Percentiles rank a stretch among this genome's conserved stretches.
Evolutionary conservation across 2,113 vertebrate species (phyloP).

Genomic region (Antigone vipio): DNA sequence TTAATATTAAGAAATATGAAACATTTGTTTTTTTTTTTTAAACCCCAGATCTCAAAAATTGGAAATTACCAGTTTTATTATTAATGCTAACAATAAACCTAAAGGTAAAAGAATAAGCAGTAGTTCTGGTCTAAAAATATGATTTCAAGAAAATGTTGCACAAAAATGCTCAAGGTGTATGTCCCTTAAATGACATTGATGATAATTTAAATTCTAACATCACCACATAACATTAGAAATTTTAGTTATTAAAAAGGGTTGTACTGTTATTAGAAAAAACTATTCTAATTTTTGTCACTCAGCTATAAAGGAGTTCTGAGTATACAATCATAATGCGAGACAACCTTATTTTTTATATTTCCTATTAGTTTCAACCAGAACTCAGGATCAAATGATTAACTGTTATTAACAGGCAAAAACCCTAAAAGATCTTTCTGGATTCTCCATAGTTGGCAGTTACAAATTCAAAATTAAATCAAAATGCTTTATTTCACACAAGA

Average conservation of each 20-base stretch:
- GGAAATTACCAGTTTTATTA: neutral
- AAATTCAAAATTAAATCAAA: neutral
- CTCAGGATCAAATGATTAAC: neutral
- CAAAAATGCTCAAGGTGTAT: neutral
- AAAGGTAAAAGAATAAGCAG: neutral
- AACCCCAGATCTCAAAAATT: neutral
- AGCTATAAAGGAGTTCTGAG: neutral
- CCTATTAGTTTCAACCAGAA: neutral
- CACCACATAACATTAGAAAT: neutral
- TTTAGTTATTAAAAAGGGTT: neutral
- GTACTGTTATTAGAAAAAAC: neutral
- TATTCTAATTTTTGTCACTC: neutral
- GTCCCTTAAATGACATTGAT: neutral
- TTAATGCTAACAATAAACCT: neutral
- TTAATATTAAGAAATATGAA: neutral
- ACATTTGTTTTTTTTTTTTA: neutral
- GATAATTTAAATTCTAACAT: neutral
- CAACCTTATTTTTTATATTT: neutral
- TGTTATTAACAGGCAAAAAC: neutral
- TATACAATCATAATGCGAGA: neutral
- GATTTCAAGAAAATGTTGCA: neutral
- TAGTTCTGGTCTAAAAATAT: neutral
- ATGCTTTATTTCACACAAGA: neutral
- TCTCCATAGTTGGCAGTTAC: neutral
- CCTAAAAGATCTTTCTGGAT: neutral